These are phyloP conservation scores for Clarias platycephalus DNA, from an alignment of 2,797 vertebrate species.

Conservation along the genomic window DNA sequence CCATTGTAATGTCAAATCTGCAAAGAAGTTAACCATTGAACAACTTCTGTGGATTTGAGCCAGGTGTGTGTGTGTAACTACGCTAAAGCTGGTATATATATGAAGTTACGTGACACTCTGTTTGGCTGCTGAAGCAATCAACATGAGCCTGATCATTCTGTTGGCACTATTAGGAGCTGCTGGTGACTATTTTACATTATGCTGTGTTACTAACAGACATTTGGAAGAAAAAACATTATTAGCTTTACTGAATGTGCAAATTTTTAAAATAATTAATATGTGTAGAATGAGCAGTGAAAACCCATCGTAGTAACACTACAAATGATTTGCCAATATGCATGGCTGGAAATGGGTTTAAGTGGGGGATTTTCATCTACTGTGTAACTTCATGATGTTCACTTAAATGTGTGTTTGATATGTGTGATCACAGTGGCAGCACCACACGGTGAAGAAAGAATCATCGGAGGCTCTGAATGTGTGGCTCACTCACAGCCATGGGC, in stretches of 20 bases:
- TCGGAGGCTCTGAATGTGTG: slow-evolving; percentile 69
- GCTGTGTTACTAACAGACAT: neutral
- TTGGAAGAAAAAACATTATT: neutral
- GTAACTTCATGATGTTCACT: neutral
- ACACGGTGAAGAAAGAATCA: slow-evolving; percentile 64
- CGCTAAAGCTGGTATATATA: slow-evolving; percentile 60
- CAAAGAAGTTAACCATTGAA: slow-evolving; percentile 45
- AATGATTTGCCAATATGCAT: neutral
- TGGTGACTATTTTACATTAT: slow-evolving; percentile 60
- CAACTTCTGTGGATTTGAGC: slow-evolving; percentile 1
- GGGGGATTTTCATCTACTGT: neutral
- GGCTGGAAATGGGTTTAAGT: neutral
- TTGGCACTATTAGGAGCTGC: slow-evolving; percentile 70
- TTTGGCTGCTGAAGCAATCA: slow-evolving; percentile 59
- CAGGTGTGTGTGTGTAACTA: slow-evolving; percentile 17
- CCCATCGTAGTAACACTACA: neutral
- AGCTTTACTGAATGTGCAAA: neutral
- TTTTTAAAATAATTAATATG: neutral
- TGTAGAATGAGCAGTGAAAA: neutral
- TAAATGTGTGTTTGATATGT: neutral
- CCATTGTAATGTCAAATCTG: neutral
- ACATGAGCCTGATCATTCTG: slow-evolving; percentile 67
- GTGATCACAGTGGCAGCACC: slow-evolving; percentile 64
- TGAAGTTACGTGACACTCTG: slow-evolving; percentile 31
- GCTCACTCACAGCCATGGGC: slow-evolving; percentile 71